Evolutionary conservation across 2,113 vertebrate genomes (phyloP), one percentile per base, ranked within the genome.

Genomic region (Vicugna pacos): DNA sequence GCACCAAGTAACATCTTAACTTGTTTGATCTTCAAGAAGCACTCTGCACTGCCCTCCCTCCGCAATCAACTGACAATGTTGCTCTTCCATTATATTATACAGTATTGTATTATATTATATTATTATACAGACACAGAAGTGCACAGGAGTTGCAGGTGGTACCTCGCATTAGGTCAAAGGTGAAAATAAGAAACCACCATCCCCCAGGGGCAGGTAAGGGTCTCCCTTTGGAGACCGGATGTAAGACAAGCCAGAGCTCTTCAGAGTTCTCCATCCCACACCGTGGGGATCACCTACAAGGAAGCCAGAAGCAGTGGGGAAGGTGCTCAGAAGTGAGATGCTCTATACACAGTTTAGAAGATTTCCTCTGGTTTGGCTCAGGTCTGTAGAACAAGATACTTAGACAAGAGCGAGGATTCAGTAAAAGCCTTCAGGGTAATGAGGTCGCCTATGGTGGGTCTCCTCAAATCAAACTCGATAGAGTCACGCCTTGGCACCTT

Each of bases 261-360:
- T 26, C 28, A 35, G 50, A 76, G 19, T 13, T 30, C 0, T 19
- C 67, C 28, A 54, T 65, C 62, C 32, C 28, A 46, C 19, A 42
- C 38, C 38, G 14, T 7, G n/a, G 30, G 38, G 16, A 58, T 52
- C n/a, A 72, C 77, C 32, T 50, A 52, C 50, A 50, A 1, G 42
- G 38, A 93, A 30, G 65, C 52, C 77, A 83, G 93, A 88, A 79
- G 19, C 6, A 42, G n/a, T 38, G 11, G 87, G 28, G 32, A 50
- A 89, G 58, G 4, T 73, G 89, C 73, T 94, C 75, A 73, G 16
- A 94, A 58, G n/a, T 42, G 10, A 96, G 46, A 32, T 0, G 9
- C 94, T 72, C 62, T 73, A 24, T 8, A 32, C 20, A 82, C 28
- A 76, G 17, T 79, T 89, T 95, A 89, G 89, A 92, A n/a, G n/a